Percentiles rank a stretch among this genome's conserved stretches.
Evolutionary conservation across 2,888 invertebrate species (phyloP).

Genomic region (Deilephila porcellus): DNA sequence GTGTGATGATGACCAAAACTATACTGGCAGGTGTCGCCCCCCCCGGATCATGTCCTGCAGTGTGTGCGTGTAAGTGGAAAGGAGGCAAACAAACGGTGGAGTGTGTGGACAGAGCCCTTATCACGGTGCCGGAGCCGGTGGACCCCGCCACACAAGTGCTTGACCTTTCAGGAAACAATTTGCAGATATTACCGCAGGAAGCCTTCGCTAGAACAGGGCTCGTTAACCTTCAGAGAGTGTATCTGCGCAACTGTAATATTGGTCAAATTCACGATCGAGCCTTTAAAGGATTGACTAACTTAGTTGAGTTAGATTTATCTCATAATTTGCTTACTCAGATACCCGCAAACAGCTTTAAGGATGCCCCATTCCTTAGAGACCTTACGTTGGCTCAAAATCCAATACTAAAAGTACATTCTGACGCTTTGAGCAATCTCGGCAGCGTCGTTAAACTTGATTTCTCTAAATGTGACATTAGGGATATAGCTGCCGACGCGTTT

Average conservation of each 20-base stretch:
- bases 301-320: constrained; percentile 95
- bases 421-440: constrained; percentile 90
- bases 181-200: constrained; percentile 92
- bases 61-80: constrained; percentile 97
- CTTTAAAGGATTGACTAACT: constrained; percentile 93
- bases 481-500: constrained; percentile 89
- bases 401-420: constrained; percentile 90
- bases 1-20: constrained; percentile 75
- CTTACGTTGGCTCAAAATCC: constrained; percentile 92
- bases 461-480: constrained; percentile 92
- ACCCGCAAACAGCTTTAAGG: constrained; percentile 91
- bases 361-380: constrained; percentile 92
- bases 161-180: constrained; percentile 94
- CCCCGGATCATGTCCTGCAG: constrained; percentile 88
- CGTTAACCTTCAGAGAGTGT: constrained; percentile 94
- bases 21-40: constrained; percentile 76
- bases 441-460: constrained; percentile 93
- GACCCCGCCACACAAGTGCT: constrained; percentile 96
- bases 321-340: constrained; percentile 92
- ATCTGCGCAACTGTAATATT: constrained; percentile 92
- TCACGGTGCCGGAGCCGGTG: constrained; percentile 93
- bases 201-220: constrained; percentile 92
- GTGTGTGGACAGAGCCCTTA: constrained; percentile 92
- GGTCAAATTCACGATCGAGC: constrained; percentile 94
- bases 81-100: constrained; percentile 96